Evolutionary conservation across 2,113 vertebrate species (phyloP), one percentile per base, ranked within the genome.

Genomic region (Apteryx owenii): DNA sequence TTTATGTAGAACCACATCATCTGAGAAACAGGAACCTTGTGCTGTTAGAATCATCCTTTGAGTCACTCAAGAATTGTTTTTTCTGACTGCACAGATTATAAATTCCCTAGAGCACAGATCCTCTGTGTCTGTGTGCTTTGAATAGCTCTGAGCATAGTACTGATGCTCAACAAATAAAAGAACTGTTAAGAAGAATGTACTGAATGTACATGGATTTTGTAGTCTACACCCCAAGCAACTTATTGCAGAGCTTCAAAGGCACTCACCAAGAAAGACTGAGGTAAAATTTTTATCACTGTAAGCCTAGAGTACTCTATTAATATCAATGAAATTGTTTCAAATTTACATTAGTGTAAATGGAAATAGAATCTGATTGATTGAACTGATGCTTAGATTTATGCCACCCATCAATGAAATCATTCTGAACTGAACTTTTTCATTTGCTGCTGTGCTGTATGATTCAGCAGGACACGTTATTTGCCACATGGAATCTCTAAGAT

Each of bases 151-250:
- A 6, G 2, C 65, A 56, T 42, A 65, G 12, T 60, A n/a, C 17
- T 76, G 60, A 88, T 86, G 79, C 71, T 86, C 93, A 88, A 93
- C 79, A 95, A 95, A 75, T 85, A 75, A 40, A 96, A 85, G 42
- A 93, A 40, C 26, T 51, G 25, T 70, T 61, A 85, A 20, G 4
- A 83, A 81, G 28, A 40, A 81, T 91, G 58, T 40, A 58, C 5
- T 75, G 46, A 90, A 36, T 85, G 33, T 28, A 73, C 44, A 18
- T 64, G 51, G 29, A 9, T 26, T 77, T 82, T 33, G 53, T 70
- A 71, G 36, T 84, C 75, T 75, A 79, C 14, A 87, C 79, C 3
- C n/a, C 69, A 71, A 77, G 20, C 48, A 88, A 75, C 17, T 70
- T 50, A 90, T 1, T 91, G 64, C 12, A 89, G 50, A 26, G 11